Percentiles rank a stretch among this genome's conserved stretches.
Conservation (phyloP, 2,113 vertebrate genomes). For the Cercopithecus mona region DNA sequence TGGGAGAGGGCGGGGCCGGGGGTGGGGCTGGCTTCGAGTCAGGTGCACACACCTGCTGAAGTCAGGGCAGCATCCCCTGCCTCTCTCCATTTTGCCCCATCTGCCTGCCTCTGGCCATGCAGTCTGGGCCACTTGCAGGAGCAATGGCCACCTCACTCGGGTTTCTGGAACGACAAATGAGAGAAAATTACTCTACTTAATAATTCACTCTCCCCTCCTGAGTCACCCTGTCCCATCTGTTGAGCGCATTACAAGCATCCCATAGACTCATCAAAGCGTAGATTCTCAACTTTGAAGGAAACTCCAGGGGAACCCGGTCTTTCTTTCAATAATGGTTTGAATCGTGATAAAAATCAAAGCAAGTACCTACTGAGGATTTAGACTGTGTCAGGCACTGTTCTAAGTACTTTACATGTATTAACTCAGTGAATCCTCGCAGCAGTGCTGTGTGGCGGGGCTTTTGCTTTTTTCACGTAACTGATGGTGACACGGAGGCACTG, state of each 20-base stretch:
- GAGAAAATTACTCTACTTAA: background rate
- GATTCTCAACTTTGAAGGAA: background rate
- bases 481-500: too few relatives aligned
- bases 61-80: fast-evolving
- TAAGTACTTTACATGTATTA: background rate
- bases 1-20: fast-evolving
- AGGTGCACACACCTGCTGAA: slow-evolving; percentile 61
- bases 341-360: background rate
- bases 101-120: background rate
- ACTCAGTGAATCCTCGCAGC: too few relatives aligned
- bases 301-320: background rate
- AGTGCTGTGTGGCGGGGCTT: fast-evolving
- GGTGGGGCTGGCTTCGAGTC: background rate
- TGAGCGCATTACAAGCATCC: background rate
- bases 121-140: background rate
- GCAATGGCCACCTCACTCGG: background rate
- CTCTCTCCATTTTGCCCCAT: background rate
- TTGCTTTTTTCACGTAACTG: fast-evolving
- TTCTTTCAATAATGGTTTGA: background rate
- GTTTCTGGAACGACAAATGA: background rate
- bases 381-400: fast-evolving
- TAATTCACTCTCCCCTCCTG: background rate
- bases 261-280: fast-evolving
- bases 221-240: background rate
- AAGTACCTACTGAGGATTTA: fast-evolving